phyloP scores from a whole-genome alignment of 2,113 vertebrate species.

The Lota lota region DNA sequence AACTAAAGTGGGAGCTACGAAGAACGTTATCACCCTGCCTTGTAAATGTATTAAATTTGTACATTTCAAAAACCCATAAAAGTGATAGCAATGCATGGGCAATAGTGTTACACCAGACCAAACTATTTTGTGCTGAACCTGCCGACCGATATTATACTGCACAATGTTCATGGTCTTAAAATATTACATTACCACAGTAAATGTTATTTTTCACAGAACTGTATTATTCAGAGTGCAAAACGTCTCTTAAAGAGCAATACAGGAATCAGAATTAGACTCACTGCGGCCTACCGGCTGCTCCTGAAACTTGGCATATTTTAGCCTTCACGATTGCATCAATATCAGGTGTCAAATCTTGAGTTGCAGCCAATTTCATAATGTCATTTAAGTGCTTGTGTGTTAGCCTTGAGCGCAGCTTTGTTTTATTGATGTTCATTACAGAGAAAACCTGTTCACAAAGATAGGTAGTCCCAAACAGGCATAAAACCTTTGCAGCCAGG shows the following conservation, averaged over 20 bases:
- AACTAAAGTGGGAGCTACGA: not conserved
- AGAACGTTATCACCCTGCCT: not conserved
- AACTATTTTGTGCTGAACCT: slow-evolving; percentile 2
- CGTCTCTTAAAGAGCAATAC: slow-evolving; percentile 5
- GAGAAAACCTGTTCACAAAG: too few species aligned
- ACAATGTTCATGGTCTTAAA: slow-evolving; percentile 8
- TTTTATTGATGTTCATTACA: too few species aligned
- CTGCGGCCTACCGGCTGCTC: too few species aligned
- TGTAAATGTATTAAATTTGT: slow-evolving; percentile 5
- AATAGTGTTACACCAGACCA: slow-evolving; percentile 9
- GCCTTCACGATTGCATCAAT: not conserved
- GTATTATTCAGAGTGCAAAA: slow-evolving; percentile 1
- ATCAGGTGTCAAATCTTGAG: not conserved
- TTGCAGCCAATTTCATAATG: not conserved
- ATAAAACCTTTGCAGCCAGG: too few species aligned
- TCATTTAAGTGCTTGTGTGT: too few species aligned
- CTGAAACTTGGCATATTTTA: too few species aligned
- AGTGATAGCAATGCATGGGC: slow-evolving; percentile 1
- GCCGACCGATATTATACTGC: slow-evolving; percentile 5
- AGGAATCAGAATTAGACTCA: not conserved
- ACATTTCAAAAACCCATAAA: slow-evolving; percentile 7
- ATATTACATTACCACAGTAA: not conserved
- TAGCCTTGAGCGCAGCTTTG: too few species aligned
- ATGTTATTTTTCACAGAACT: slow-evolving; percentile 2
- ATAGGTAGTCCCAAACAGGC: too few species aligned